A percentile compares a stretch with the other conserved stretches of the same genome.
phyloP scores from a whole-genome alignment of 2,888 invertebrate genomes.

The Aplocera efformata region DNA sequence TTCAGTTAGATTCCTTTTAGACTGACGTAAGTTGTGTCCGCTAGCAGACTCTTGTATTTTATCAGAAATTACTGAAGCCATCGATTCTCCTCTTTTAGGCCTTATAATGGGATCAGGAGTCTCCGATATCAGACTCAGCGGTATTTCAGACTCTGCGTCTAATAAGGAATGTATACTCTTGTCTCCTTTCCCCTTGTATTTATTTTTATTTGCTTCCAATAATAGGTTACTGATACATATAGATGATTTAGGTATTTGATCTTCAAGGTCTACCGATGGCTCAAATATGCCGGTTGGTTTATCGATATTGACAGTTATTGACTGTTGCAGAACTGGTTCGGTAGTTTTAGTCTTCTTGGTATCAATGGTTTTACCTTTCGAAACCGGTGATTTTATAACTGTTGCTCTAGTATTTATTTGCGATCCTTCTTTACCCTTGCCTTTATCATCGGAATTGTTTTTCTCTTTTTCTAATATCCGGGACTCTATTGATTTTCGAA shows the following conservation, averaged over 20 bases:
- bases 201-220: conserved; percentile 60
- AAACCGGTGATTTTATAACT: conserved; percentile 79
- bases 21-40: conserved; percentile 69
- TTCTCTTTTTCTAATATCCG: conserved; percentile 73
- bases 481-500: conserved; percentile 73
- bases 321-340: conserved; percentile 47
- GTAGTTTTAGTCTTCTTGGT: conserved; percentile 62
- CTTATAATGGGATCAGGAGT: conserved; percentile 61
- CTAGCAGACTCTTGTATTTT: conserved; percentile 70
- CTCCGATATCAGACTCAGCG: conserved; percentile 64
- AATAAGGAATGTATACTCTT: conserved; percentile 50
- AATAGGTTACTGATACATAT: conserved; percentile 65
- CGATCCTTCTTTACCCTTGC: conserved; percentile 54
- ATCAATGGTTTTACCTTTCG: conserved; percentile 72
- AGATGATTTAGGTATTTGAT: conserved; percentile 82
- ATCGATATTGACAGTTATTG: conserved; percentile 65
- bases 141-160: conserved; percentile 69
- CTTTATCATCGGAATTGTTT: conserved; percentile 54
- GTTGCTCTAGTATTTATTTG: conserved; percentile 76
- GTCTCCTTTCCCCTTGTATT: conserved; percentile 44
- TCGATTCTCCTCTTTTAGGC: conserved; percentile 70
- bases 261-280: conserved; percentile 84
- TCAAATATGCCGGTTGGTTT: conserved; percentile 86
- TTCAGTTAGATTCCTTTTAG: conserved; percentile 66
- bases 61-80: conserved; percentile 72